Evolutionary conservation across 2,888 invertebrate species (phyloP).

Genomic region (Mamestra brassicae): DNA sequence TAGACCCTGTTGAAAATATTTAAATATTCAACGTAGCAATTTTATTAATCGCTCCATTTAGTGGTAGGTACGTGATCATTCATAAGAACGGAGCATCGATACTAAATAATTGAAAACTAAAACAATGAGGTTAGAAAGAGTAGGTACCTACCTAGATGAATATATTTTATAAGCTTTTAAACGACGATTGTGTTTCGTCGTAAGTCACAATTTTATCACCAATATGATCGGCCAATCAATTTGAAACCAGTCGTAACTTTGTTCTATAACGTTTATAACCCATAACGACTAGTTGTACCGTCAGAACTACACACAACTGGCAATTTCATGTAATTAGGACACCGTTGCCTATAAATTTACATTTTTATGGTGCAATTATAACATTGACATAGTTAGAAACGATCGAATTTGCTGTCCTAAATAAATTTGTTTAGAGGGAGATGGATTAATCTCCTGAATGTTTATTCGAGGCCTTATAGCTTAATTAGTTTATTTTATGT

Average conservation of each 20-base stretch:
- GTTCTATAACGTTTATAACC: constrained; percentile 48
- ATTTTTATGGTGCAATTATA: constrained; percentile 53
- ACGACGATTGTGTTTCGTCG: constrained; percentile 9
- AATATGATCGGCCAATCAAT: constrained; percentile 41
- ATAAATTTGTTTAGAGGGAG: constrained; percentile 39
- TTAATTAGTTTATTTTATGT: constrained; percentile 15
- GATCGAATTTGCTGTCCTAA: constrained; percentile 41
- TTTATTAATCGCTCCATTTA: constrained; percentile 40
- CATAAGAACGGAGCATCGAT: constrained; percentile 16
- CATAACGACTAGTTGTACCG: constrained; percentile 49
- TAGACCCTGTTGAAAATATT: constrained; percentile 15
- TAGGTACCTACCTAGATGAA: neutral
- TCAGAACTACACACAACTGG: constrained; percentile 26
- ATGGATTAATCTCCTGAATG: constrained; percentile 15
- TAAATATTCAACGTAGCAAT: constrained; percentile 33
- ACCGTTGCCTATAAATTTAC: constrained; percentile 46
- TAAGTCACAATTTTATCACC: constrained; percentile 41
- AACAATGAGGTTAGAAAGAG: neutral
- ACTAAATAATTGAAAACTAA: neutral
- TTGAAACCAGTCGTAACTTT: constrained; percentile 33
- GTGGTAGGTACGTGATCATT: constrained; percentile 29
- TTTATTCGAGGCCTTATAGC: constrained; percentile 12
- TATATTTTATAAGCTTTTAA: neutral
- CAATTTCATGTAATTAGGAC: constrained; percentile 58
- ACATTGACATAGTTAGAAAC: constrained; percentile 52